A percentile compares a stretch with the other conserved stretches of the same genome.
phyloP scores from a whole-genome alignment of 2,113 vertebrate species.

The Oriolus oriolus region DNA sequence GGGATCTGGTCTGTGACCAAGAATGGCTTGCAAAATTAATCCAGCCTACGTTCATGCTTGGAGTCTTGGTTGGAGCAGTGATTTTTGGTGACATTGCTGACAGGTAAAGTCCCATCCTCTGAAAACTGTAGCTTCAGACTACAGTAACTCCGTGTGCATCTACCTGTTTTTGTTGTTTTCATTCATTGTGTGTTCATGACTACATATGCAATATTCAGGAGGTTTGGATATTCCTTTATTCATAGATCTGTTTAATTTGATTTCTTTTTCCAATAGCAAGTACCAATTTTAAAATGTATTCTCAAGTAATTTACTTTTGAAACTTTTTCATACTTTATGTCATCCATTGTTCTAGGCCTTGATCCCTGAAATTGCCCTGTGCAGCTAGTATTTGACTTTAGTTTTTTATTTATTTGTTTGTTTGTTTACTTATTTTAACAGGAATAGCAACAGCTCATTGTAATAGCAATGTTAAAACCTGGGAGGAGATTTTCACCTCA shows the following conservation, averaged over 20 bases:
- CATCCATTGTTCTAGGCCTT: not conserved
- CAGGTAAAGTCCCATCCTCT: conserved; percentile 74
- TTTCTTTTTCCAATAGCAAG: not conserved
- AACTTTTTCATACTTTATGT: not conserved
- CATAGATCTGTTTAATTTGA: not conserved
- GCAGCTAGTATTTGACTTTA: not conserved
- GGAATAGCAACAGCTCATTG: not conserved
- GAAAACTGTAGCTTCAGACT: not conserved
- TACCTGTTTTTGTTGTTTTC: not conserved
- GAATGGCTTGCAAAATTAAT: conserved; percentile 87
- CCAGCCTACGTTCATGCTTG: conserved; percentile 91
- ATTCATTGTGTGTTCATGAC: not conserved
- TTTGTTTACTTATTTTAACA: not conserved
- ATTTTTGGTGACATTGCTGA: conserved; percentile 90
- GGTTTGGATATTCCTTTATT: not conserved
- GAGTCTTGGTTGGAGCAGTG: conserved; percentile 87
- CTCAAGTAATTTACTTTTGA: not conserved
- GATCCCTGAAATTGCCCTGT: not conserved
- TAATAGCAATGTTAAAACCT: not conserved
- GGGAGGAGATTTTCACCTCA: not conserved
- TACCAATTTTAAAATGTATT: not conserved
- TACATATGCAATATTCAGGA: not conserved
- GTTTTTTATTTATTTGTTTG: not conserved
- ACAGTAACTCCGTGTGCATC: not conserved
- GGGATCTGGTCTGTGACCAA: conserved; percentile 88